Evolutionary conservation across 1,140 invertebrate genomes (phyloP).

Genomic region (Scaptomyza pallida): DNA sequence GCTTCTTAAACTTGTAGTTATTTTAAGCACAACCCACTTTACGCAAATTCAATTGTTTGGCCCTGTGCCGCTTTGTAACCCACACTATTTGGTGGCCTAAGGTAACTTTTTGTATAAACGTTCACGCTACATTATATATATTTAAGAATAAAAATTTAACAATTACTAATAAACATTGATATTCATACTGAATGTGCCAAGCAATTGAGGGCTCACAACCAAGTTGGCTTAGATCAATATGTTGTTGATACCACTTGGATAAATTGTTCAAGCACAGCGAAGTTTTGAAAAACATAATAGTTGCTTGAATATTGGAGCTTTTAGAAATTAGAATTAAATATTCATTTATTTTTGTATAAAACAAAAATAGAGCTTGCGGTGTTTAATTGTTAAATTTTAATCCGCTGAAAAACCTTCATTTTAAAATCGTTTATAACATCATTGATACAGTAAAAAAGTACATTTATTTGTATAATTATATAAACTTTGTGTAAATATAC

Average conservation of each 20-base stretch:
- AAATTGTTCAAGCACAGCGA: background rate
- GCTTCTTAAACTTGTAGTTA: slow-evolving; percentile 68
- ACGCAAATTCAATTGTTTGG: slow-evolving; percentile 11
- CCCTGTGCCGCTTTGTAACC: slow-evolving; percentile 8
- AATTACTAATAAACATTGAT: slow-evolving; percentile 68
- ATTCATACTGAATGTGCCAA: slow-evolving; percentile 38
- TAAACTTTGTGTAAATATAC: slow-evolving; percentile 21
- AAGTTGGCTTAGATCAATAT: background rate
- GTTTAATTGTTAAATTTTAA: slow-evolving; percentile 1
- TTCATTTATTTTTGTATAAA: too few species aligned
- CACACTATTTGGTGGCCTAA: slow-evolving; percentile 37
- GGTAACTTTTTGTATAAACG: slow-evolving; percentile 69
- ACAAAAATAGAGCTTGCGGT: too few species aligned
- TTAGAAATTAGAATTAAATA: background rate
- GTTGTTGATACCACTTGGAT: background rate
- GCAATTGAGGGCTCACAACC: slow-evolving; percentile 5
- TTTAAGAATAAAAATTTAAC: slow-evolving; percentile 55
- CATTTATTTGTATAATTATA: slow-evolving; percentile 45
- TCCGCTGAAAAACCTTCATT: too few species aligned
- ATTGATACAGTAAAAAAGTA: slow-evolving; percentile 26
- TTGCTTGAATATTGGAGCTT: background rate
- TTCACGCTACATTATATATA: slow-evolving; percentile 53
- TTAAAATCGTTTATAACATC: background rate
- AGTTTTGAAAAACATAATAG: background rate
- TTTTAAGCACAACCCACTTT: slow-evolving; percentile 15